phyloP scores from a whole-genome alignment of 2,888 invertebrate genomes.

The Lithophane socia region DNA sequence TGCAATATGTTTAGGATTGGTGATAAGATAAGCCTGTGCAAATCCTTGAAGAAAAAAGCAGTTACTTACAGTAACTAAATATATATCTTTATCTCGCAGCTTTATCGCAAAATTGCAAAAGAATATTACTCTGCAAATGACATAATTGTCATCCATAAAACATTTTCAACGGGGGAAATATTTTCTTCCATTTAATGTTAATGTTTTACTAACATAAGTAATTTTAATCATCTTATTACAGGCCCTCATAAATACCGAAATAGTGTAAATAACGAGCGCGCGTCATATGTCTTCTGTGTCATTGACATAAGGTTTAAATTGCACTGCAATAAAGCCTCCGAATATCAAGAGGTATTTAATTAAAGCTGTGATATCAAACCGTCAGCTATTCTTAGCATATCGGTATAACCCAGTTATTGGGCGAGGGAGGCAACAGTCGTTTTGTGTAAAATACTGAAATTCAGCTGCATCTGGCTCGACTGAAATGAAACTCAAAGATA shows the following conservation, averaged over 20 bases:
- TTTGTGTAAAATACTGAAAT: constrained; percentile 8
- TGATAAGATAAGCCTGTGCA: not conserved
- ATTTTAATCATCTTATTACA: not conserved
- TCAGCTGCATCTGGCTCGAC: not conserved
- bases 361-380: constrained; percentile 18
- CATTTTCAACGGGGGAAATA: not conserved
- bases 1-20: not conserved
- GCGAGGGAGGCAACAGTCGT: not conserved
- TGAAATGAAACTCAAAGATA: constrained; percentile 1
- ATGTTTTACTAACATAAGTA: not conserved
- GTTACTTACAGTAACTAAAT: too few relatives aligned
- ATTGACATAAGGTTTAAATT: not conserved
- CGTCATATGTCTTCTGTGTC: not conserved
- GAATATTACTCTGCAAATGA: constrained; percentile 18
- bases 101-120: not conserved
- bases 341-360: constrained; percentile 11
- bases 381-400: constrained; percentile 22
- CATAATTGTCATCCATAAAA: constrained; percentile 18
- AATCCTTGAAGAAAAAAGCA: not conserved
- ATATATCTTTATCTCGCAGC: not conserved
- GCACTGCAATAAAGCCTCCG: not conserved
- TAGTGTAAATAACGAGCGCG: not conserved
- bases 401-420: constrained; percentile 31
- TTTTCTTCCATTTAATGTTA: not conserved
- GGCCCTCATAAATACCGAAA: not conserved